A percentile compares a stretch with the other conserved stretches of the same genome.
phyloP scores from a whole-genome alignment of 1,140 invertebrate species.

The Cecropterus lyciades region DNA sequence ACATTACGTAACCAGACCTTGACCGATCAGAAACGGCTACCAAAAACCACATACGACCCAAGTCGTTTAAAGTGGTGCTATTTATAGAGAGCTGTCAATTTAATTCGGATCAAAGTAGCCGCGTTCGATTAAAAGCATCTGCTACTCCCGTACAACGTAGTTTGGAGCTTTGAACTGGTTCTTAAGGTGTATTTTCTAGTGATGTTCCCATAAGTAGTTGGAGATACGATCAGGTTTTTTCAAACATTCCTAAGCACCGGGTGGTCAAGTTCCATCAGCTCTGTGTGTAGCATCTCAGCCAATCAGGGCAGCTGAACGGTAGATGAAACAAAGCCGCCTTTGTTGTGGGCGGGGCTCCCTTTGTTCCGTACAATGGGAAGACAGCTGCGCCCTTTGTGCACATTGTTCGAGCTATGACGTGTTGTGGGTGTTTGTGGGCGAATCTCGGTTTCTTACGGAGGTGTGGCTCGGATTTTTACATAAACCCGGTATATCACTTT shows the following conservation, averaged over 20 bases:
- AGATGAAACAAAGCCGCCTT: constrained; percentile 71
- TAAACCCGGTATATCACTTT: constrained; percentile 10
- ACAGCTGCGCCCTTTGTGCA: constrained; percentile 58
- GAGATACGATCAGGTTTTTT: constrained; percentile 49
- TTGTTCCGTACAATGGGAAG: constrained; percentile 75
- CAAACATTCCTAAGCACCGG: constrained; percentile 54
- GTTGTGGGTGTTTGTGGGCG: constrained; percentile 35
- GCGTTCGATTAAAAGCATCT: constrained; percentile 58
- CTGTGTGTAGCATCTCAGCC: constrained; percentile 46
- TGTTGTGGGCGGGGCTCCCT: constrained; percentile 61
- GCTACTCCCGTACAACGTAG: constrained; percentile 19
- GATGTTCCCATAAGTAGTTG: constrained; percentile 44
- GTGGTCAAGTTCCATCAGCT: constrained; percentile 49
- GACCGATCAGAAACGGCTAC: background rate
- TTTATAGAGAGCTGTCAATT: constrained; percentile 60
- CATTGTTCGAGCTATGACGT: constrained; percentile 53
- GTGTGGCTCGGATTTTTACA: constrained; percentile 46
- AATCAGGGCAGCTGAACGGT: constrained; percentile 45
- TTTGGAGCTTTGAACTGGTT: background rate
- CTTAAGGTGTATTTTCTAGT: constrained; percentile 30
- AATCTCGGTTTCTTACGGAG: constrained; percentile 32
- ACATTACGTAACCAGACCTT: background rate
- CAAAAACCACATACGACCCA: background rate
- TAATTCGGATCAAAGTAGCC: constrained; percentile 56
- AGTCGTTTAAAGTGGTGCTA: constrained; percentile 26